Conservation (phyloP, 2,113 vertebrate species). For the Pelecanus crispus region DNA sequence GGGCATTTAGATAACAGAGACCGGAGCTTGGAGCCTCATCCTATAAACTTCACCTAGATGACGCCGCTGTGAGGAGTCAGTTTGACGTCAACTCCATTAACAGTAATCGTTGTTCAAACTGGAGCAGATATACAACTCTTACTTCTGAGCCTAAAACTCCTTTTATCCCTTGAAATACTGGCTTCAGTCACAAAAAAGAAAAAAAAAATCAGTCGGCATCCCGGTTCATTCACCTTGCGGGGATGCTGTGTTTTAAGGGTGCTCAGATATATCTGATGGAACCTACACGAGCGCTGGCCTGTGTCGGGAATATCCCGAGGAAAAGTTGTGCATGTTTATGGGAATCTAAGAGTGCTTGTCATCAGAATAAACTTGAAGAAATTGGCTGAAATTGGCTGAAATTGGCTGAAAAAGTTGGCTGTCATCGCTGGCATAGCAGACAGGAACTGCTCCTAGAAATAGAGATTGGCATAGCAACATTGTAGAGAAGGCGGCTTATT, state of each 20-base stretch:
- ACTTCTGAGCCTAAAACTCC: background rate
- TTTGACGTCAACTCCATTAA: background rate
- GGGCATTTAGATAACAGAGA: background rate
- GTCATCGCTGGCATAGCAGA: background rate
- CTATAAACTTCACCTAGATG: background rate
- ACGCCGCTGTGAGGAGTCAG: background rate
- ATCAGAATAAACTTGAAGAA: background rate
- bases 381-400: too few relatives aligned
- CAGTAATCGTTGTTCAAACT: background rate
- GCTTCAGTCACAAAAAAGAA: background rate
- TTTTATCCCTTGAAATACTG: background rate
- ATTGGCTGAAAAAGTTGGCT: too few relatives aligned
- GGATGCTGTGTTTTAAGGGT: background rate
- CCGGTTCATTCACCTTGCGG: background rate
- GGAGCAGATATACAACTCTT: background rate
- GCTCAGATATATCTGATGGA: background rate
- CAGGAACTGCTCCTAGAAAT: slow-evolving; percentile 5
- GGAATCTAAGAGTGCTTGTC: background rate
- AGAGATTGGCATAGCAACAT: slow-evolving; percentile 8
- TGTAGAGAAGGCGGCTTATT: background rate
- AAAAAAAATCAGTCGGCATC: background rate
- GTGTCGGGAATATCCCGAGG: background rate
- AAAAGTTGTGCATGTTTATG: rapidly evolving
- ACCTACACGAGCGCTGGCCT: background rate
- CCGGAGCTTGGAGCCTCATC: background rate